These are phyloP conservation scores for Heliconius aoede DNA, from an alignment of 2,888 invertebrate species.

Conservation along the genomic window DNA sequence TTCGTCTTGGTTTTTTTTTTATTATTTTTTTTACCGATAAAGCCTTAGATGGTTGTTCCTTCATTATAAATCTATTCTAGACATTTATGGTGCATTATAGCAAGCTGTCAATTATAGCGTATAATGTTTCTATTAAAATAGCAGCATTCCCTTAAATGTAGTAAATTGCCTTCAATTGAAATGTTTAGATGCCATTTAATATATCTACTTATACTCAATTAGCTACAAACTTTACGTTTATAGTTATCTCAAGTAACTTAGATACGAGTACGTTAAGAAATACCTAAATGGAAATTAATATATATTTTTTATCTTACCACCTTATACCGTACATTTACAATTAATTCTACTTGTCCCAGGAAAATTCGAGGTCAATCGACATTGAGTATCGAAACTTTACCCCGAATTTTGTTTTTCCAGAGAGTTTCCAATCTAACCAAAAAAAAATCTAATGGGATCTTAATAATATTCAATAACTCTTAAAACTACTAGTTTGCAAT, in stretches of 20 bases:
- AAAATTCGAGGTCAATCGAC: too few relatives aligned
- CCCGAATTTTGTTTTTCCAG: too few relatives aligned
- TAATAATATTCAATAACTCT: too few relatives aligned
- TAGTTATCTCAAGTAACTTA: neutral
- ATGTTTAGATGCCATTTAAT: neutral
- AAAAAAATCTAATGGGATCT: too few relatives aligned
- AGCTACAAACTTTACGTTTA: neutral
- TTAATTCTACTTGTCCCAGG: too few relatives aligned
- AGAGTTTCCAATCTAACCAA: too few relatives aligned
- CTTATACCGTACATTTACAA: too few relatives aligned
- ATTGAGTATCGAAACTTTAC: too few relatives aligned
- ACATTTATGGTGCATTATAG: conserved; percentile 5
- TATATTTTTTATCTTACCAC: too few relatives aligned
- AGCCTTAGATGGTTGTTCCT: neutral
- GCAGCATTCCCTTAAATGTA: conserved; percentile 13
- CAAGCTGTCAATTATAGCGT: neutral
- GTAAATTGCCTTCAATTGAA: conserved; percentile 16
- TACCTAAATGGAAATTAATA: too few relatives aligned
- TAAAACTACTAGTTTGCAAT: too few relatives aligned
- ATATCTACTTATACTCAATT: neutral
- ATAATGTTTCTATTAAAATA: conserved; percentile 14
- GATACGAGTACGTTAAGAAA: too few relatives aligned
- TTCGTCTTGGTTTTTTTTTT: neutral
- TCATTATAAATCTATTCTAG: neutral
- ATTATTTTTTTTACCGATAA: neutral